phyloP scores from a whole-genome alignment of 2,888 invertebrate species.

The Synergus itoensis region DNA sequence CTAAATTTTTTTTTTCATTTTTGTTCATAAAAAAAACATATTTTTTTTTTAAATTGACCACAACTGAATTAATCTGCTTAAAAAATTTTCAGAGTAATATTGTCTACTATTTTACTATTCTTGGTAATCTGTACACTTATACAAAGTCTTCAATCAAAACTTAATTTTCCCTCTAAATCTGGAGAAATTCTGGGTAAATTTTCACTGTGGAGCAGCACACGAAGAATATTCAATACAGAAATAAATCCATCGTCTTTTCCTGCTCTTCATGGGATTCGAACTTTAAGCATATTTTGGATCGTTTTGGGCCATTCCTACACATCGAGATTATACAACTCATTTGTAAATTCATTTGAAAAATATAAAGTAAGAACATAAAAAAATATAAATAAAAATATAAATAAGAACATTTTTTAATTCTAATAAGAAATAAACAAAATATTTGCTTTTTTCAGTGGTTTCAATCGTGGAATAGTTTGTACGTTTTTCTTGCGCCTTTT shows the following conservation, averaged over 20 bases:
- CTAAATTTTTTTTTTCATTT: too few relatives aligned
- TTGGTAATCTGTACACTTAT: constrained; percentile 60
- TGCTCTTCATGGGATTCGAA: constrained; percentile 79
- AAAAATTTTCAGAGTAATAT: constrained; percentile 55
- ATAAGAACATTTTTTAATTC: too few relatives aligned
- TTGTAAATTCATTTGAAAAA: constrained; percentile 3
- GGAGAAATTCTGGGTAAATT: constrained; percentile 67
- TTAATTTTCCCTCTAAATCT: constrained; percentile 14
- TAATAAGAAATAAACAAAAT: not conserved
- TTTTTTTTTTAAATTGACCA: too few relatives aligned
- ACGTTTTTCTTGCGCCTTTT: constrained; percentile 76
- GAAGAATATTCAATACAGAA: constrained; percentile 71
- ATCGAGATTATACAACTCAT: constrained; percentile 65
- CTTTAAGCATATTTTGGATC: constrained; percentile 78
- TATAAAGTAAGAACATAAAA: constrained; percentile 35
- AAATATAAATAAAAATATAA: too few relatives aligned
- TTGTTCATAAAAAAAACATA: not conserved
- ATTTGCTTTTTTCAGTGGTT: constrained; percentile 67
- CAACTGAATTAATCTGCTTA: too few relatives aligned
- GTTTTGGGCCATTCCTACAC: constrained; percentile 76
- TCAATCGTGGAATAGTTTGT: constrained; percentile 72
- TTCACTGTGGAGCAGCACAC: constrained; percentile 75
- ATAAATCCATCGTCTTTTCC: constrained; percentile 66
- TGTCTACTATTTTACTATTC: constrained; percentile 58
- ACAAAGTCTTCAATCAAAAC: constrained; percentile 51